phyloP scores from a whole-genome alignment of 2,888 invertebrate genomes.

The Phlogophora meticulosa region DNA sequence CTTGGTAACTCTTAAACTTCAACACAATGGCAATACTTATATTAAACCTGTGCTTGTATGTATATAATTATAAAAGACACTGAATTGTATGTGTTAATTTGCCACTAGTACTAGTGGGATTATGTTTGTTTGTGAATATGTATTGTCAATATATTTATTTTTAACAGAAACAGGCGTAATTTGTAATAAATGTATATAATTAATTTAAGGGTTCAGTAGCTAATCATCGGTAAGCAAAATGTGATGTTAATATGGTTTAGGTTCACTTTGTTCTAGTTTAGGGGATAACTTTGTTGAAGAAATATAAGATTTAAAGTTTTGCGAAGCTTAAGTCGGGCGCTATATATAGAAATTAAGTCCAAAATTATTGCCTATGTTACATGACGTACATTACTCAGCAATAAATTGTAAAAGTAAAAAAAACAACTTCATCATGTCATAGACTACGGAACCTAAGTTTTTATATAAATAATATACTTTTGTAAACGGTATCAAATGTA shows the following conservation, averaged over 20 bases:
- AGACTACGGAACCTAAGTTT: slow-evolving; percentile 39
- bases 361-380: slow-evolving; percentile 24
- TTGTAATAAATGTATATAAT: slow-evolving; percentile 50
- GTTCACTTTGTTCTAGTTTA: slow-evolving; percentile 23
- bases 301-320: slow-evolving; percentile 23
- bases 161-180: slow-evolving; percentile 23
- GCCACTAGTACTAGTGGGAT: slow-evolving; percentile 15
- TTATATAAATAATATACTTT: slow-evolving; percentile 33
- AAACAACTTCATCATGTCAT: slow-evolving; percentile 26
- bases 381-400: slow-evolving; percentile 14
- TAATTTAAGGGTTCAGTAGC: slow-evolving; percentile 40
- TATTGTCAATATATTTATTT: slow-evolving; percentile 27
- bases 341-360: slow-evolving; percentile 23
- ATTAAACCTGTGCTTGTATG: too few species aligned
- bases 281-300: slow-evolving; percentile 25
- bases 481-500: slow-evolving; percentile 47
- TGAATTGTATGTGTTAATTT: slow-evolving; percentile 2
- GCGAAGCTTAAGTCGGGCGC: slow-evolving; percentile 32
- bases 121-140: slow-evolving; percentile 11
- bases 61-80: slow-evolving; percentile 29
- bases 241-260: slow-evolving; percentile 10
- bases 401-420: slow-evolving; percentile 20
- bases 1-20: not conserved
- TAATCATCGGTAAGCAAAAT: slow-evolving; percentile 18
- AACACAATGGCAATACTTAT: slow-evolving; percentile 3